Conservation (phyloP, 1,140 invertebrate genomes). For the Ectropis grisescens region DNA sequence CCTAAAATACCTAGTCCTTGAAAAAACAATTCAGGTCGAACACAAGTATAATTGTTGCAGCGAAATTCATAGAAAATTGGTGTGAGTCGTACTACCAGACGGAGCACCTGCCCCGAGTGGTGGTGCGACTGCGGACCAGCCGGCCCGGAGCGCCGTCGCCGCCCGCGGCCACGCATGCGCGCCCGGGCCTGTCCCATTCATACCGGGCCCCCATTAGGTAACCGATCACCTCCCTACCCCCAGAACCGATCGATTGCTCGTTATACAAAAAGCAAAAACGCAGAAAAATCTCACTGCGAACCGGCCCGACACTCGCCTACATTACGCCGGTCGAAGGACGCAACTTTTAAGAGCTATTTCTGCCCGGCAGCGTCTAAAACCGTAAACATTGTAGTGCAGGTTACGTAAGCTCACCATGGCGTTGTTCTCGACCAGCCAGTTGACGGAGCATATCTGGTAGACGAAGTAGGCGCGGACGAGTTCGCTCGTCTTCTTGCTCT, state of each 20-base stretch:
- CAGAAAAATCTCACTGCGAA: slow-evolving; percentile 4
- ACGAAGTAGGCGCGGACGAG: slow-evolving; percentile 93
- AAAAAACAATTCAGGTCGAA: no score
- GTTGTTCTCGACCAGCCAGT: slow-evolving; percentile 94
- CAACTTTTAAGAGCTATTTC: slow-evolving; percentile 27
- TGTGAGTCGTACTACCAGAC: no score
- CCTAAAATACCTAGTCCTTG: no score
- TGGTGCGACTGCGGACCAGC: no score
- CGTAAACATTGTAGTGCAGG: slow-evolving; percentile 17
- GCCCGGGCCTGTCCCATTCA: neutral
- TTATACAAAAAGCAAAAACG: neutral
- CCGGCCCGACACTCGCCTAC: slow-evolving; percentile 10
- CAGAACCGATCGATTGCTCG: neutral
- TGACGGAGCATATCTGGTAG: slow-evolving; percentile 92
- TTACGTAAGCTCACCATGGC: slow-evolving; percentile 82
- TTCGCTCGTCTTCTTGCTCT: slow-evolving; percentile 96
- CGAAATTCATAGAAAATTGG: no score
- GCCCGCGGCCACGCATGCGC: slow-evolving; percentile 1
- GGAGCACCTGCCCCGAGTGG: no score
- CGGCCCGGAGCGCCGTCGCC: no score
- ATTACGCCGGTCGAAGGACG: slow-evolving; percentile 37
- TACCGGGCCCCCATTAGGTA: slow-evolving; percentile 4
- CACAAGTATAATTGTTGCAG: no score
- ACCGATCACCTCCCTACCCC: neutral
- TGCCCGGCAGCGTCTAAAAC: no score